Evolutionary conservation across 2,797 vertebrate species (phyloP), one percentile per base, ranked within the genome.

Genomic region (Hemibagrus guttatus): DNA sequence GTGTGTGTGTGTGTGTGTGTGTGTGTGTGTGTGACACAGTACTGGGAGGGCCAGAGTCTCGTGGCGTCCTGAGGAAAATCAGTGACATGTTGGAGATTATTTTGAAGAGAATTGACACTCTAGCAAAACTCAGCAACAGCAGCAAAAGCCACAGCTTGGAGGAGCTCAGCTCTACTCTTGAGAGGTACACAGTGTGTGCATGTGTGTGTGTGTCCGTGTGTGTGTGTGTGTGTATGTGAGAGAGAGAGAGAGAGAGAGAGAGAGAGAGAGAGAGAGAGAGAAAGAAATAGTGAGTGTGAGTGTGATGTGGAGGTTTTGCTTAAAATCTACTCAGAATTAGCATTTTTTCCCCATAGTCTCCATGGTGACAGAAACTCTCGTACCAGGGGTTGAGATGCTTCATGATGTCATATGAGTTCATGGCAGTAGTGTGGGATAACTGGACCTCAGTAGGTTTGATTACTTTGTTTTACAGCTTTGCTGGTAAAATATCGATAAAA

Each of bases 41-140:
- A 91, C 91, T 96, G 49, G 96, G 96, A 0, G 94, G 96, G 0
- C 94, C 95, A 16, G 98, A 99, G 92, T 98, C 97, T 81, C 97
- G 98, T 0, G 96, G 97, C 17, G 94, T 97, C 87, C 95, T 99
- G 90, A 95, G 96, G 83, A 96, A 97, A 92, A 99, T 99, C 97
- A 98, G 96, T 5, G 98, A 99, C 91, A 97, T 98, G 95, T 91
- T 99, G 95, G 98, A 99, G 94, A 94, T 98, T 93, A 96, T 99
- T 90, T 95, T 97, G 95, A 98, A 97, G 92, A 96, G 96, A 89
- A 96, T 99, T 95, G 98, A 99, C 87, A 86, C 94, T 31, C 94
- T 99, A 91, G 96, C 98, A 76, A 96, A 96, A 88, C 94, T 97
- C 92, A 95, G 96, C 85, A 99, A 99, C 88, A 89, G 93, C 94